Percentiles rank a stretch among this genome's conserved stretches.
phyloP scores from a whole-genome alignment of 2,113 vertebrate genomes.

The Solenodon paradoxus region DNA sequence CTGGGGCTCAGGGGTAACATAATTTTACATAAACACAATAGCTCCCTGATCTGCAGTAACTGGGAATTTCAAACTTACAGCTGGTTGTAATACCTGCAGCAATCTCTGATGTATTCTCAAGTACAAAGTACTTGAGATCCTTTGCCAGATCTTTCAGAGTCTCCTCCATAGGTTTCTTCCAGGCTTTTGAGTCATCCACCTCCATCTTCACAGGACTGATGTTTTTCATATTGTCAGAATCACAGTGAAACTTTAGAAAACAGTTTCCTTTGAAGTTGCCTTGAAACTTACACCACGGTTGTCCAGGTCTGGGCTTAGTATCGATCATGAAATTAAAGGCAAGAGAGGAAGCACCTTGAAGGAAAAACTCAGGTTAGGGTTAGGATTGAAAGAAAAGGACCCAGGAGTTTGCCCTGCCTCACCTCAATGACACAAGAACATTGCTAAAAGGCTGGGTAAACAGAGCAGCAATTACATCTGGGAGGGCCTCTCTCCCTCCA shows the following conservation, averaged over 20 bases:
- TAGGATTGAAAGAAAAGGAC: neutral
- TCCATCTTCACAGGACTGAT: neutral
- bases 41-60: neutral
- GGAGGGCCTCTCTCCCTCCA: too few species aligned
- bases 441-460: too few species aligned
- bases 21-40: neutral
- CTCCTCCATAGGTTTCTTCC: neutral
- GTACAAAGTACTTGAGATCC: neutral
- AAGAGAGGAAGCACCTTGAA: neutral
- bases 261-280: neutral
- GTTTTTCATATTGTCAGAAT: neutral
- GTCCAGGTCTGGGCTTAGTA: neutral
- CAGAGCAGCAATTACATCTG: too few species aligned
- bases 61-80: neutral
- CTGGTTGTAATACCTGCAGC: rapidly evolving
- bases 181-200: neutral
- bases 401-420: too few species aligned
- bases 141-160: neutral
- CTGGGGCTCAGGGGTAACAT: too few species aligned
- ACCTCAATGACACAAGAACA: too few species aligned
- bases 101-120: rapidly evolving
- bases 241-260: neutral
- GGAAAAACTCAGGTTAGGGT: neutral
- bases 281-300: neutral
- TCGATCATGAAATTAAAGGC: neutral